Percentiles rank a stretch among this genome's conserved stretches.
Evolutionary conservation across 2,113 vertebrate species (phyloP).

Genomic region (Cromileptes altivelis): DNA sequence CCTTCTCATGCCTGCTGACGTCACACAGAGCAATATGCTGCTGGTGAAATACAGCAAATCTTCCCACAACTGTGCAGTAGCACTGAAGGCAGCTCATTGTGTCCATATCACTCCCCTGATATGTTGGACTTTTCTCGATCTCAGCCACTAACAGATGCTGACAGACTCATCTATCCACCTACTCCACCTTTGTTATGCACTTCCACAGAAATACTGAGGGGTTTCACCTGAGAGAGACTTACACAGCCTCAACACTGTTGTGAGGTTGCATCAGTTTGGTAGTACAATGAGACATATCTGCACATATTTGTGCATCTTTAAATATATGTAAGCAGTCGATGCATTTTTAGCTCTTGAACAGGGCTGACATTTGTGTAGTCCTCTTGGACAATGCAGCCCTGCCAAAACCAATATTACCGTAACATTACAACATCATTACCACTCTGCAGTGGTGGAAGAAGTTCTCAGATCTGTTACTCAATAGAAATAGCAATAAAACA

Average conservation of each 20-base stretch:
- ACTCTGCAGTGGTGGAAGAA: not conserved
- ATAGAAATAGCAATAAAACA: not conserved
- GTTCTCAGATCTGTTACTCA: not conserved
- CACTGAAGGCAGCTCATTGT: slow-evolving; percentile 30
- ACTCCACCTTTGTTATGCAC: slow-evolving; percentile 24
- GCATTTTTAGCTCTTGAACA: not conserved
- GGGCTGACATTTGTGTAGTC: not conserved
- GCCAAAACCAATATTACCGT: not conserved
- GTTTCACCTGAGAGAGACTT: not conserved
- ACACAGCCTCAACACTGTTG: not conserved
- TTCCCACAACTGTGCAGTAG: slow-evolving; percentile 32
- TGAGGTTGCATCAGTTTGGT: not conserved
- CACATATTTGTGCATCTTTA: not conserved
- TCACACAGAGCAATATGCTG: not conserved
- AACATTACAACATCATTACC: not conserved
- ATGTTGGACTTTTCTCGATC: slow-evolving; percentile 40
- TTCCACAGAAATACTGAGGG: slow-evolving; percentile 4
- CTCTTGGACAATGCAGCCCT: not conserved
- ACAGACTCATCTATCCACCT: slow-evolving; percentile 20
- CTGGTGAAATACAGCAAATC: slow-evolving; percentile 5
- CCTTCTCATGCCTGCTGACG: not conserved
- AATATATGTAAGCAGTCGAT: not conserved
- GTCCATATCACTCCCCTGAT: slow-evolving; percentile 18
- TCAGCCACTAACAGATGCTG: slow-evolving; percentile 10
- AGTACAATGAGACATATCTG: not conserved